Conservation (phyloP, 2,888 invertebrate genomes). For the Litoditis marina region DNA sequence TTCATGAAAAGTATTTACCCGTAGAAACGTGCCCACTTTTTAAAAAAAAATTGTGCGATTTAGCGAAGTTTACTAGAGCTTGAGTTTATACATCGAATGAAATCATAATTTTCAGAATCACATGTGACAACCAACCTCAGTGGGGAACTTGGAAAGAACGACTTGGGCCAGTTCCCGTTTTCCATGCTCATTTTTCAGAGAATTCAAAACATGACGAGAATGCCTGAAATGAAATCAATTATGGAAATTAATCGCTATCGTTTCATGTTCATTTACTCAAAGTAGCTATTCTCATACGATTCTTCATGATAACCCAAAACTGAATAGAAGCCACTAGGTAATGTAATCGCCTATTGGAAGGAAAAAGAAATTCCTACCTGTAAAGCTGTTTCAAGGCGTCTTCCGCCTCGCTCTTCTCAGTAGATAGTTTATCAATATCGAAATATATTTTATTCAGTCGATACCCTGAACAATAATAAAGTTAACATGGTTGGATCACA, state of each 20-base stretch:
- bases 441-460: conserved; percentile 59
- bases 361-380: no score
- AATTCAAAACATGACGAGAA: conserved; percentile 77
- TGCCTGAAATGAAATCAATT: conserved; percentile 69
- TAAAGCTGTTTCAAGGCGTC: conserved; percentile 87
- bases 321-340: no score
- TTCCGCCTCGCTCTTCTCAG: conserved; percentile 93
- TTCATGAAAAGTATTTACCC: no score
- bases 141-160: conserved; percentile 46
- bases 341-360: no score
- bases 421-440: conserved; percentile 63
- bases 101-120: neutral
- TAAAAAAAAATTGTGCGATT: no score
- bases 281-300: no score
- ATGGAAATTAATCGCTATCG: neutral
- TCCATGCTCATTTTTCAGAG: conserved; percentile 66
- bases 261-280: neutral
- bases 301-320: no score
- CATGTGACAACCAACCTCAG: conserved; percentile 15
- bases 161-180: conserved; percentile 43
- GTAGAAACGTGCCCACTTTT: no score
- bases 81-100: neutral
- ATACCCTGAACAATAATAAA: conserved; percentile 36
- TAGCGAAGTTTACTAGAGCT: no score
- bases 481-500: no score